phyloP scores from a whole-genome alignment of 2,888 invertebrate species.

The Anoplius nigerrimus region DNA sequence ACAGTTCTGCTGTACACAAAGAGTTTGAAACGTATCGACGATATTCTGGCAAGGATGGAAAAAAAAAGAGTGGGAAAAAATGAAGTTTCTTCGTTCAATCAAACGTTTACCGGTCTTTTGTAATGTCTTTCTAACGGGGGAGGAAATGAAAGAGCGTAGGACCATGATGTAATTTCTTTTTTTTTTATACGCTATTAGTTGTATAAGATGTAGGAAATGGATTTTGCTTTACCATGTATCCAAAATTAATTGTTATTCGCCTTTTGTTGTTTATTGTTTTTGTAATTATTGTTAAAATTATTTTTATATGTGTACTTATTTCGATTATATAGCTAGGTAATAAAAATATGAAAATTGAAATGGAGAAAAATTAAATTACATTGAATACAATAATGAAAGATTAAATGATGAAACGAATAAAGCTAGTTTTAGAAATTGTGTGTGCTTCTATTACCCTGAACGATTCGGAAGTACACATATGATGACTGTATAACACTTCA shows the following conservation, averaged over 20 bases:
- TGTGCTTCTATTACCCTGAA: constrained; percentile 1
- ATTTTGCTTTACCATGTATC: constrained; percentile 41
- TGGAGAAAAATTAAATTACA: constrained; percentile 38
- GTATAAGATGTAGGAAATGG: constrained; percentile 24
- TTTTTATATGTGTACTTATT: constrained; percentile 43
- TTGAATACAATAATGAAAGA: constrained; percentile 54
- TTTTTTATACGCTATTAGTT: constrained; percentile 31
- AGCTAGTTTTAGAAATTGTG: constrained; percentile 55
- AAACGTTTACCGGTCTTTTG: background rate
- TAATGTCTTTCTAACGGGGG: constrained; percentile 15
- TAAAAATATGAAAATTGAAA: constrained; percentile 38
- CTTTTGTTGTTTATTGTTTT: constrained; percentile 48
- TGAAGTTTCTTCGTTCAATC: constrained; percentile 3
- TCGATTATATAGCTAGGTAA: constrained; percentile 47
- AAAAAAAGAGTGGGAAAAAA: constrained; percentile 4
- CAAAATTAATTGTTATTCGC: constrained; percentile 40
- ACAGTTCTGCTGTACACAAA: constrained; percentile 22
- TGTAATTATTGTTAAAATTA: constrained; percentile 45
- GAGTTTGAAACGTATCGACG: constrained; percentile 16
- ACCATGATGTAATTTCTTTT: constrained; percentile 28
- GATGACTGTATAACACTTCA: no score
- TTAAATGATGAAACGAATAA: constrained; percentile 51
- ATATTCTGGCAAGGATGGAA: background rate
- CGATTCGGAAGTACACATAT: no score
- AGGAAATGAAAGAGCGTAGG: constrained; percentile 19